These are phyloP conservation scores for Spatulosminthurus flaviceps DNA, from an alignment of 2,888 invertebrate genomes.

Conservation along the genomic window DNA sequence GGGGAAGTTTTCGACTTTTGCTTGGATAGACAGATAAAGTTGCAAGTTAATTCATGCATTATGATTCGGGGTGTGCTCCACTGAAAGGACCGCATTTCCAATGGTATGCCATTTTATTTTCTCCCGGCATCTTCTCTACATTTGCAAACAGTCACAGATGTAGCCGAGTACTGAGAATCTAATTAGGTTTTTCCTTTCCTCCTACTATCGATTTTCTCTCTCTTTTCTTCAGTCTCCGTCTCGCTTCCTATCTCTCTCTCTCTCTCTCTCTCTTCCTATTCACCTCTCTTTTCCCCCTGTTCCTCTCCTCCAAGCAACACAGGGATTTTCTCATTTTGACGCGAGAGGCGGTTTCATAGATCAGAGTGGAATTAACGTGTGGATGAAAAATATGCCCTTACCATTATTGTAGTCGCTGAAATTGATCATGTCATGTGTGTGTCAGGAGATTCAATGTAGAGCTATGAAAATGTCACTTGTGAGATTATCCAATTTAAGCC, in stretches of 20 bases:
- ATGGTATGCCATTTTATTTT: constrained; percentile 6
- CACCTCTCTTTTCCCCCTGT: neutral
- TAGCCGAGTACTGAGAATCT: constrained; percentile 36
- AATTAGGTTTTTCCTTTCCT: constrained; percentile 33
- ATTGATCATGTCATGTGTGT: neutral
- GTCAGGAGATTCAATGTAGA: neutral
- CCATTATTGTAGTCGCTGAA: neutral
- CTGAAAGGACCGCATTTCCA: neutral
- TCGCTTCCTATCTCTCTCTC: constrained; percentile 1
- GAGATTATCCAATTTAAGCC: constrained; percentile 11
- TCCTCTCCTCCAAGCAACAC: neutral
- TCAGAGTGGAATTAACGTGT: too few relatives aligned
- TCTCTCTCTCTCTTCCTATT: neutral
- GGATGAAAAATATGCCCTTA: too few relatives aligned
- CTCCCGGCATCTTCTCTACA: neutral
- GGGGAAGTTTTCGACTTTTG: neutral
- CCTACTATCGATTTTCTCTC: constrained; percentile 34
- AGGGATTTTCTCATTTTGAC: too few relatives aligned
- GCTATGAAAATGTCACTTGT: constrained; percentile 12
- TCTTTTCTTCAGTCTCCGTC: neutral
- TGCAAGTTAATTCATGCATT: constrained; percentile 6
- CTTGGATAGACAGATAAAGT: neutral
- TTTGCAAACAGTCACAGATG: constrained; percentile 28
- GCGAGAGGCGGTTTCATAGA: too few relatives aligned
- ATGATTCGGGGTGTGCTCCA: constrained; percentile 2